Evolutionary conservation across 2,797 vertebrate genomes (phyloP), one percentile per base, ranked within the genome.

Genomic region (Lates japonicus): DNA sequence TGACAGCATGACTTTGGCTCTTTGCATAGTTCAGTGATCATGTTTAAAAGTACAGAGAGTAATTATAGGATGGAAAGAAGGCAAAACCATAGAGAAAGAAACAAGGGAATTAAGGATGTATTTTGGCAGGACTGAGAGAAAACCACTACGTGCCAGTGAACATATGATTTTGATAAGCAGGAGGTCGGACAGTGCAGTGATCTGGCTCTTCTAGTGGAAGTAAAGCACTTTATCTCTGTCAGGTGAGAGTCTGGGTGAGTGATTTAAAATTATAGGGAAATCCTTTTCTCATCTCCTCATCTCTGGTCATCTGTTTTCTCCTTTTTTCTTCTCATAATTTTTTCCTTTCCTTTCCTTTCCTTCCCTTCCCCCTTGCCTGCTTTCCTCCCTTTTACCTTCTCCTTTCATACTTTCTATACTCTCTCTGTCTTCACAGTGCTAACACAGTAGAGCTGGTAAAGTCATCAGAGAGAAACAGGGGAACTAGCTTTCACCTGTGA

Each of bases 81-180:
- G 5, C 11, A 29, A 51, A 62, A 22, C n/a, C 4, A 19, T 55
- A n/a, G 14, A 41, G 22, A 25, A 68, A 73, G 25, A 67, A 61
- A 63, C 31, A 64, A 73, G 70, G 49, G 4, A 61, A 22, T 64
- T 39, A 73, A 58, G 37, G 66, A 70, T 66, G 44, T 10, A 42
- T 67, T 54, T 41, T 66, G 79, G 57, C 60, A 67, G 51, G 37
- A 62, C 20, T 8, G n/a, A 58, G 20, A 70, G 19, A 19, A 60
- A 54, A 29, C 3, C 59, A 14, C 29, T 11, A 3, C 66, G 62
- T 69, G 78, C 67, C 67, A 67, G 72, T n/a, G 46, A 59, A 54
- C 88, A 88, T 75, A 10, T 84, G 88, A 89, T 61, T 79, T 60
- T 72, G 65, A 91, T 91, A 69, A 87, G 78, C 31, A 64, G 63